A percentile compares a stretch with the other conserved stretches of the same genome.
Evolutionary conservation across 2,888 invertebrate genomes (phyloP).

Genomic region (Drosophila emarginata): DNA sequence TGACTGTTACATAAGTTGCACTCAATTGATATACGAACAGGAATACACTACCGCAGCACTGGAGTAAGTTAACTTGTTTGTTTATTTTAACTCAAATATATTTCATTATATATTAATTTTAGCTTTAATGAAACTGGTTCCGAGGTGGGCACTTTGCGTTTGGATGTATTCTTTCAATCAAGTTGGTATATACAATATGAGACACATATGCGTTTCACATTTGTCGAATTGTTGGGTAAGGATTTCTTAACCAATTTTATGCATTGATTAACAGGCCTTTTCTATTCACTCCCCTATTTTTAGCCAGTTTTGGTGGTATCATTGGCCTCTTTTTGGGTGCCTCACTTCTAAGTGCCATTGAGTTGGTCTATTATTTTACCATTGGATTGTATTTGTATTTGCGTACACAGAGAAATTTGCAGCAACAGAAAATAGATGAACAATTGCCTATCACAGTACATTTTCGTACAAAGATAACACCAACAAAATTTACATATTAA

Average conservation of each 20-base stretch:
- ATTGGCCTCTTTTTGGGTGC: constrained; percentile 83
- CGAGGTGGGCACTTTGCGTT: constrained; percentile 31
- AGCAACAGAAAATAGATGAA: constrained; percentile 13
- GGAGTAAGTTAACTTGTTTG: constrained; percentile 49
- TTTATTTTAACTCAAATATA: too few species aligned
- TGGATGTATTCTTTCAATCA: constrained; percentile 81
- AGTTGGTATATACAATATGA: constrained; percentile 81
- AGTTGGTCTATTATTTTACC: constrained; percentile 81
- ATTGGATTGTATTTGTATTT: constrained; percentile 73
- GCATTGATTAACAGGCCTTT: constrained; percentile 47
- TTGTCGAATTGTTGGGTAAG: constrained; percentile 82
- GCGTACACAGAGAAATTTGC: constrained; percentile 21
- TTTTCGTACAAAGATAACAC: constrained; percentile 47
- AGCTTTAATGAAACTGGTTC: constrained; percentile 40
- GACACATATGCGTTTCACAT: constrained; percentile 81
- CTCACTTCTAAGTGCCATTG: constrained; percentile 82
- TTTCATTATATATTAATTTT: background rate
- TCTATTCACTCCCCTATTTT: constrained; percentile 10
- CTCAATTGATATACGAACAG: constrained; percentile 66
- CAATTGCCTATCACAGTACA: constrained; percentile 27
- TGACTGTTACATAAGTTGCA: constrained; percentile 78
- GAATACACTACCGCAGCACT: constrained; percentile 54
- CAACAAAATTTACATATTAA: constrained; percentile 32
- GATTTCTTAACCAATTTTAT: background rate
- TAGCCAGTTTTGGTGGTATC: constrained; percentile 83